Base-by-base conservation (phyloP, 2,113 vertebrate genomes). In the Erinaceus europaeus region DNA sequence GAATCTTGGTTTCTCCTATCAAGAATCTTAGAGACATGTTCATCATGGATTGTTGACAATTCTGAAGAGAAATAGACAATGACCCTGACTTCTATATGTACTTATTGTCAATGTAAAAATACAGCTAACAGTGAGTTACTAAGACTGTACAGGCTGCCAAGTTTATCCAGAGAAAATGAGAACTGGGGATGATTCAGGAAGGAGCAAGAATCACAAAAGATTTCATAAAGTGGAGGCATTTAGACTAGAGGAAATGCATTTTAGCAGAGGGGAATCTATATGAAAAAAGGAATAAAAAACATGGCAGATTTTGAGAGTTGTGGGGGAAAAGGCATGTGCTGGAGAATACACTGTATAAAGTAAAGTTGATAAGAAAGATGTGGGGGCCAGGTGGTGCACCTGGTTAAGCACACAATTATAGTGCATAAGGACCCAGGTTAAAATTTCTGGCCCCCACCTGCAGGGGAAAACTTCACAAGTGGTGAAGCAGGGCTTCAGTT, bases 21-120 rank as follows among this genome's bases (percentile, higher is more conserved):
- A 77, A 61, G 95, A 95, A 25, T 85, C 40, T 25, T 52, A 84
- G 57, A 52, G 9, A 5, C 74, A 52, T 67, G 10, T 53, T 2
- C 53, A 27, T 53, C 9, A 11, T 64, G 9, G 25, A 57, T 83
- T 72, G 57, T 36, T 75, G 52, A 25, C 4, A 55, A n/a, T 1
- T 76, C 36, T 27, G 29, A 34, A 23, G 5, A 13, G 75, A 76
- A 75, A 84, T 40, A 46, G 65, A 84, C 40, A 13, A 44, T 48
- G 3, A 17, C 9, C 17, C 65, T 71, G 18, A 59, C 32, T 69
- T 90, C n/a, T 11, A 10, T 53, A 48, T 89, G 44, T 61, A 84
- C 6, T 25, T 9, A 17, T 1, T 55, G 17, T 14, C 36, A 48
- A 9, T 46, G 11, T 65, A 48, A 80, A 90, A 71, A 61, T 40